phyloP scores from a whole-genome alignment of 1,140 invertebrate species.

The Apis florea region DNA sequence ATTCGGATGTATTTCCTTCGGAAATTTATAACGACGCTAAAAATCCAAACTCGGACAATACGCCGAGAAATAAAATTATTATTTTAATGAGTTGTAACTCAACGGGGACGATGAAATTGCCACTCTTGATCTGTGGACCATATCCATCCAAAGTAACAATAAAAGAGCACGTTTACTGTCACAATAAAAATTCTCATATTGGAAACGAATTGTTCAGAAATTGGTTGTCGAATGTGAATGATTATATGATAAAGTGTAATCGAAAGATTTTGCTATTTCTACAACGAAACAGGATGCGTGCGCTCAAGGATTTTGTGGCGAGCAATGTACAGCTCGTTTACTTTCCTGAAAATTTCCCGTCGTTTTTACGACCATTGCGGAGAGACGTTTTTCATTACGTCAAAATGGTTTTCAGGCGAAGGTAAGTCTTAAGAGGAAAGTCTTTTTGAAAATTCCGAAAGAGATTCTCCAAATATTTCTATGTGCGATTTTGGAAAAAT shows the following conservation, averaged over 20 bases:
- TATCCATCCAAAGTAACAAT: conserved; percentile 33
- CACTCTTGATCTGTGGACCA: conserved; percentile 64
- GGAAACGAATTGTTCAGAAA: conserved; percentile 62
- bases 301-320: conserved; percentile 53
- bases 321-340: conserved; percentile 68
- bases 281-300: conserved; percentile 54
- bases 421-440: background rate
- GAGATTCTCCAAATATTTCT: background rate
- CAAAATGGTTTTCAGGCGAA: conserved; percentile 71
- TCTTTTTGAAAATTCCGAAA: background rate
- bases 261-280: conserved; percentile 69
- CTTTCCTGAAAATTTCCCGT: conserved; percentile 68
- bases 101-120: conserved; percentile 68
- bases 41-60: background rate
- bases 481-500: background rate
- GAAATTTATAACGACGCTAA: background rate
- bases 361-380: conserved; percentile 61
- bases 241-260: conserved; percentile 50
- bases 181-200: conserved; percentile 60
- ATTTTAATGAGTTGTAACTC: conserved; percentile 69
- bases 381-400: conserved; percentile 68
- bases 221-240: conserved; percentile 67
- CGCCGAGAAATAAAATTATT: conserved; percentile 30
- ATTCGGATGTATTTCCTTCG: conserved; percentile 53
- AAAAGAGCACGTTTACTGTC: conserved; percentile 59